These are phyloP conservation scores for Andrena minutula DNA, from an alignment of 2,888 invertebrate species.

Conservation along the genomic window DNA sequence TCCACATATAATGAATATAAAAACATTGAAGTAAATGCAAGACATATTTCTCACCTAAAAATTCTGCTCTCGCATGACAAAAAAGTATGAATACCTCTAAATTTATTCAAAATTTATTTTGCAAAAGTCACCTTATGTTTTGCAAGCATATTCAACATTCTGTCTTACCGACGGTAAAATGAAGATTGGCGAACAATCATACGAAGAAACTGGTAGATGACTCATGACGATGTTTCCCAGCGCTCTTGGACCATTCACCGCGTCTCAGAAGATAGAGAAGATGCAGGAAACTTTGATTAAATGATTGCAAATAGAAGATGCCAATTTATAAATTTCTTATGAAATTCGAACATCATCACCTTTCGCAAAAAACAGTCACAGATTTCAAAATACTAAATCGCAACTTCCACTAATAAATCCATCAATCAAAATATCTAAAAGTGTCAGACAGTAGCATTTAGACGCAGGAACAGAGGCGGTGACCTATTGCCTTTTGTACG, in stretches of 20 bases:
- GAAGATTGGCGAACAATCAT: constrained; percentile 54
- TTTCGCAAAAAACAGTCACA: background rate
- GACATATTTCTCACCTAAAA: no score
- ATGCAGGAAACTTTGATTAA: background rate
- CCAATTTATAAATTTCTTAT: background rate
- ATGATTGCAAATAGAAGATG: background rate
- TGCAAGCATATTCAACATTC: constrained; percentile 30
- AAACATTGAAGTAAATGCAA: no score
- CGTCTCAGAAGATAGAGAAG: background rate
- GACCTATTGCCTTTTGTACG: constrained; percentile 42
- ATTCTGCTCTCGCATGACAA: background rate
- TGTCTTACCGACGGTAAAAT: constrained; percentile 66
- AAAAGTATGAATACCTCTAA: background rate
- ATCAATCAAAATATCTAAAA: constrained; percentile 8
- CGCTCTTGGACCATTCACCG: background rate
- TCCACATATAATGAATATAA: no score
- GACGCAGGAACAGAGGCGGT: constrained; percentile 10
- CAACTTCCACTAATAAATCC: background rate
- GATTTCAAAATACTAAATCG: background rate
- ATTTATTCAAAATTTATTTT: background rate
- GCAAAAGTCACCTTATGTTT: background rate
- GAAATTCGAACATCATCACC: background rate
- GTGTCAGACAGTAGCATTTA: background rate
- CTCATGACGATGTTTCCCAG: constrained; percentile 56
- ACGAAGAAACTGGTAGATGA: constrained; percentile 61